Conservation (phyloP, 2,113 vertebrate species). For the Cavia porcellus region DNA sequence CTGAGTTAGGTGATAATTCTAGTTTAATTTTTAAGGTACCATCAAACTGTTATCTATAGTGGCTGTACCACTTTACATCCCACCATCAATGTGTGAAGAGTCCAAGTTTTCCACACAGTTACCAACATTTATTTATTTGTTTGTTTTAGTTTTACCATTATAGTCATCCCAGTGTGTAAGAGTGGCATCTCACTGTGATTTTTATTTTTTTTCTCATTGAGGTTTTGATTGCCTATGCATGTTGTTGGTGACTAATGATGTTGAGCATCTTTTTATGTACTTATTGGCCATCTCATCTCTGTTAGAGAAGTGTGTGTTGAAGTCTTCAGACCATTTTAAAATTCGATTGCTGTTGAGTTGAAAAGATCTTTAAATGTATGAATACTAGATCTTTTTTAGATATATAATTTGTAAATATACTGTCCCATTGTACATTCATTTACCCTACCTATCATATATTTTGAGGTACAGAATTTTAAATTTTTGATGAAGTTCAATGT, state of each 20-base stretch:
- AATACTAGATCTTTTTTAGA: conserved; percentile 1
- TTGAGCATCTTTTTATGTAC: background rate
- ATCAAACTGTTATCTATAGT: background rate
- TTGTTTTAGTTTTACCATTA: conserved; percentile 6
- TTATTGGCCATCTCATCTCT: background rate
- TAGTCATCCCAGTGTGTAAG: background rate
- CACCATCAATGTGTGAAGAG: background rate
- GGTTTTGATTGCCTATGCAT: background rate
- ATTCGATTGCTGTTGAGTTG: background rate
- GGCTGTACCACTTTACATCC: background rate
- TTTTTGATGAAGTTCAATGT: background rate
- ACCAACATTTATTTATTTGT: background rate
- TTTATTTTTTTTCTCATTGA: background rate
- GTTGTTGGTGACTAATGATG: background rate
- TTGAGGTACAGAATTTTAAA: background rate
- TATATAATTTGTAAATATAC: background rate
- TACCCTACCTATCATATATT: background rate
- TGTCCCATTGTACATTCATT: background rate
- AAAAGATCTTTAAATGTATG: conserved; percentile 29
- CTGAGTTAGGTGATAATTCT: conserved; percentile 21
- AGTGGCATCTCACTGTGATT: background rate
- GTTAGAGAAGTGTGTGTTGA: background rate
- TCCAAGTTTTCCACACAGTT: background rate
- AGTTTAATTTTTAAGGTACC: conserved; percentile 32
- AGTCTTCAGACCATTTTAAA: background rate